These are phyloP conservation scores for Zaprionus nigranus DNA, from an alignment of 1,140 invertebrate species.

Conservation along the genomic window DNA sequence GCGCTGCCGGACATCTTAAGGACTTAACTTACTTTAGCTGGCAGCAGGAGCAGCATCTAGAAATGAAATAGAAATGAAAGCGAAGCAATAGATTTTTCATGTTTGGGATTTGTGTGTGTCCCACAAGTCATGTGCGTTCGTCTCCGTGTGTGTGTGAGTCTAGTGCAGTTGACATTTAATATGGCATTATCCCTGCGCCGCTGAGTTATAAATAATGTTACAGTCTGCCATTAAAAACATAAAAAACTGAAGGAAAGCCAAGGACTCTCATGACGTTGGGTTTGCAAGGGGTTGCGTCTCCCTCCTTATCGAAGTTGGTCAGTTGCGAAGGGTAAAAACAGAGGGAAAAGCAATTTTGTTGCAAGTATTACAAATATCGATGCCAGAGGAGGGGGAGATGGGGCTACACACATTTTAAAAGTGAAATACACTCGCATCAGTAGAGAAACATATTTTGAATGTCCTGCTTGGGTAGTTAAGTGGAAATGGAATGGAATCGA, in stretches of 20 bases:
- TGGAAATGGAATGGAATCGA: conserved; percentile 21
- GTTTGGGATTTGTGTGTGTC: conserved; percentile 79
- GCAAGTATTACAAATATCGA: conserved; percentile 49
- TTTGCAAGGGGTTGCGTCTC: conserved; percentile 21
- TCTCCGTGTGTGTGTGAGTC: conserved; percentile 35
- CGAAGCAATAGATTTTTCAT: conserved; percentile 77
- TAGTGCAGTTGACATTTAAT: conserved; percentile 82
- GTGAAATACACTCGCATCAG: conserved; percentile 47
- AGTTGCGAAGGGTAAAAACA: conserved; percentile 20
- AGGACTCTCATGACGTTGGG: conserved; percentile 26
- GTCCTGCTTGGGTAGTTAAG: conserved; percentile 28
- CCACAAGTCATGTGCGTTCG: conserved; percentile 55
- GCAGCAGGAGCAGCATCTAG: conserved; percentile 11
- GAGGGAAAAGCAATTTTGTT: conserved; percentile 49
- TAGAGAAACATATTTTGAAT: conserved; percentile 61
- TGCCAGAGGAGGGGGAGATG: conserved; percentile 4
- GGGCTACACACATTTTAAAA: conserved; percentile 46
- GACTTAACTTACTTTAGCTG: conserved; percentile 67
- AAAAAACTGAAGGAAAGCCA: conserved; percentile 55
- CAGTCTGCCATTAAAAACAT: conserved; percentile 74
- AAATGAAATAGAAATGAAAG: conserved; percentile 51
- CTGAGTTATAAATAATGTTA: conserved; percentile 82
- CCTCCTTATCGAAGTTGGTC: conserved; percentile 45
- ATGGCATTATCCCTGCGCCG: conserved; percentile 78
- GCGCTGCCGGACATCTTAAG: conserved; percentile 74